Evolutionary conservation across 2,113 vertebrate genomes (phyloP), one percentile per base, ranked within the genome.

Genomic region (Shinisaurus crocodilurus): DNA sequence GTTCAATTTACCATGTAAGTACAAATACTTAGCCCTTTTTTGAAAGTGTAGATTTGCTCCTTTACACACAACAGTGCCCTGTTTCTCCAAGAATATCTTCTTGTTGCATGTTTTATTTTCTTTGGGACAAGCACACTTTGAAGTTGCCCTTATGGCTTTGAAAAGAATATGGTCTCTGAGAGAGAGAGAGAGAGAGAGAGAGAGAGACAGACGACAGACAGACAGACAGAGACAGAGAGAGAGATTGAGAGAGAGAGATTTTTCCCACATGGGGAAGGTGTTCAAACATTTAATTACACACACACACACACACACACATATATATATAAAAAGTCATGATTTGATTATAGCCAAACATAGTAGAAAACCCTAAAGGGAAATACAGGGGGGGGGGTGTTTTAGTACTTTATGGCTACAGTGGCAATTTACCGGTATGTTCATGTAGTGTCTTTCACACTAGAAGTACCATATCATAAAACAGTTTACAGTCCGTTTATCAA

Each of bases 401-500:
- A 88, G 92, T 87, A 89, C 85, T 95, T 97, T 95, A 96, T 90
- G 91, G 90, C 94, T 94, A 90, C 96, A 96, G 93, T 95, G 89
- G 92, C 77, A 92, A 95, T 95, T 92, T n/a, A n/a, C n/a, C n/a
- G n/a, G n/a, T 96, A 93, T 96, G 94, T 96, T 96, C 95, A 92
- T 93, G 48, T 93, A 90, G 86, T 86, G 91, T 94, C 95, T 96
- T 96, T 95, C 48, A 93, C 93, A 94, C 0, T 0, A 94, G 93
- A 93, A 93, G 72, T 93, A 93, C 83, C 90, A 83, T 93, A 95
- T 86, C 92, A 89, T 90, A 92, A 95, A 90, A 90, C 91, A 93
- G 91, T 95, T 96, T 94, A 95, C 90, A 96, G 76, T 95, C 86
- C 95, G 94, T 95, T 96, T 95, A 95, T 94, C 93, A 94, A 95